Evolutionary conservation across 2,888 invertebrate genomes (phyloP).

Genomic region (Leptarthrus brevirostris): DNA sequence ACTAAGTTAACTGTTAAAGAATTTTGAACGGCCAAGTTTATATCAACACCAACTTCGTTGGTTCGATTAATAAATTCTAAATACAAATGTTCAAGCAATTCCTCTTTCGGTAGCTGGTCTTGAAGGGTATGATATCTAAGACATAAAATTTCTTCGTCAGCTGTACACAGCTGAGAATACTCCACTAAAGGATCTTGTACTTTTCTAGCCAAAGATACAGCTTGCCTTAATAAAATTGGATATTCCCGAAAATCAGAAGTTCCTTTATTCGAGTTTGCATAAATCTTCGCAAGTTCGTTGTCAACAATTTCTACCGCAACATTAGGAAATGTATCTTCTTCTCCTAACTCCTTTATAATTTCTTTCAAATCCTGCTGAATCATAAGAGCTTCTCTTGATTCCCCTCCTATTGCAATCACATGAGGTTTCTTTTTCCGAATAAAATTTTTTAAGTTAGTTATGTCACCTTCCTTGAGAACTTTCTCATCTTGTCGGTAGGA

Average conservation of each 20-base stretch:
- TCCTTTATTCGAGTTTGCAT: slow-evolving; percentile 90
- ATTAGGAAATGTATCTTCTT: slow-evolving; percentile 87
- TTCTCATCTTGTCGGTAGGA: slow-evolving; percentile 77
- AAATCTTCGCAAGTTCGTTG: slow-evolving; percentile 92
- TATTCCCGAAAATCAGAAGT: slow-evolving; percentile 91
- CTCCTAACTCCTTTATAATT: slow-evolving; percentile 78
- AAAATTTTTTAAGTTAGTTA: slow-evolving; percentile 80
- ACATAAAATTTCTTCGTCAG: slow-evolving; percentile 96
- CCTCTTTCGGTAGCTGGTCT: slow-evolving; percentile 85
- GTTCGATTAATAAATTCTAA: slow-evolving; percentile 94
- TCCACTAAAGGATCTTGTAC: slow-evolving; percentile 97
- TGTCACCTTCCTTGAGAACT: slow-evolving; percentile 74
- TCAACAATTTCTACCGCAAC: slow-evolving; percentile 93
- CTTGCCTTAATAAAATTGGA: slow-evolving; percentile 89
- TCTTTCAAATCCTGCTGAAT: slow-evolving; percentile 82
- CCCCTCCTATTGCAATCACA: slow-evolving; percentile 90
- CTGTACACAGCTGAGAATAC: slow-evolving; percentile 94
- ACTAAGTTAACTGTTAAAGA: slow-evolving; percentile 88
- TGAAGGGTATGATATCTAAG: slow-evolving; percentile 90
- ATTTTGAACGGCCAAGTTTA: slow-evolving; percentile 91
- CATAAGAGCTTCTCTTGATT: slow-evolving; percentile 87
- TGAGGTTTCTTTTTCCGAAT: slow-evolving; percentile 93
- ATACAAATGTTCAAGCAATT: slow-evolving; percentile 84
- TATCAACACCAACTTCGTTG: slow-evolving; percentile 98
- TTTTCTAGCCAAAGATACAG: slow-evolving; percentile 90